A percentile compares a stretch with the other conserved stretches of the same genome.
phyloP scores from a whole-genome alignment of 2,797 vertebrate species.

The Apogon talboti region DNA sequence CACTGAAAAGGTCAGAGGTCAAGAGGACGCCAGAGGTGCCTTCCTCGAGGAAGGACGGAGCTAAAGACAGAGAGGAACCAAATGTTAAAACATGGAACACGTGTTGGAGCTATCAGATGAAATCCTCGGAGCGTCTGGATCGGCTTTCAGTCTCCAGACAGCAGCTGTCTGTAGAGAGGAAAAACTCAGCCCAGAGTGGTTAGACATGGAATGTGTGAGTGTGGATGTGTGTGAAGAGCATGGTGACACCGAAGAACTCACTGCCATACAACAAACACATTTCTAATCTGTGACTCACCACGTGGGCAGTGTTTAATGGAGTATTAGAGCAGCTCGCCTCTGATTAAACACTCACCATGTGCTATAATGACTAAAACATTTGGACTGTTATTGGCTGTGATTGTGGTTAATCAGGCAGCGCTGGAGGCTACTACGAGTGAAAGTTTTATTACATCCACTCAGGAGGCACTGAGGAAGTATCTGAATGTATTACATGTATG shows the following conservation, averaged over 20 bases:
- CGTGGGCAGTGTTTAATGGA: neutral
- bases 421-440: too few species aligned
- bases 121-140: constrained; percentile 50
- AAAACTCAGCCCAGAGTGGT: constrained; percentile 60
- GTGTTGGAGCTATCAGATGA: constrained; percentile 75
- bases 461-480: too few species aligned
- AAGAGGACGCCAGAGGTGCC: constrained; percentile 53
- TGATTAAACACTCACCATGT: neutral
- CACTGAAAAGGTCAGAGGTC: constrained; percentile 52
- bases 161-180: constrained; percentile 73
- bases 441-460: too few species aligned
- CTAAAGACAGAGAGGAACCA: constrained; percentile 47
- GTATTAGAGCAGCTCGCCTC: neutral
- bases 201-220: constrained; percentile 61
- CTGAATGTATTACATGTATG: too few species aligned
- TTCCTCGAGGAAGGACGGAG: constrained; percentile 48
- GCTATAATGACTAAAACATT: neutral
- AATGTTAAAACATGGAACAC: constrained; percentile 74
- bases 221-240: constrained; percentile 25
- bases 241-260: constrained; percentile 54
- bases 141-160: constrained; percentile 77
- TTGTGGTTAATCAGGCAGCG: too few species aligned
- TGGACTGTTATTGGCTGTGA: neutral
- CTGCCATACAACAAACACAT: constrained; percentile 41
- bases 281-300: constrained; percentile 9